Conservation (phyloP, 1,140 invertebrate genomes). For the Argopecten irradians region DNA sequence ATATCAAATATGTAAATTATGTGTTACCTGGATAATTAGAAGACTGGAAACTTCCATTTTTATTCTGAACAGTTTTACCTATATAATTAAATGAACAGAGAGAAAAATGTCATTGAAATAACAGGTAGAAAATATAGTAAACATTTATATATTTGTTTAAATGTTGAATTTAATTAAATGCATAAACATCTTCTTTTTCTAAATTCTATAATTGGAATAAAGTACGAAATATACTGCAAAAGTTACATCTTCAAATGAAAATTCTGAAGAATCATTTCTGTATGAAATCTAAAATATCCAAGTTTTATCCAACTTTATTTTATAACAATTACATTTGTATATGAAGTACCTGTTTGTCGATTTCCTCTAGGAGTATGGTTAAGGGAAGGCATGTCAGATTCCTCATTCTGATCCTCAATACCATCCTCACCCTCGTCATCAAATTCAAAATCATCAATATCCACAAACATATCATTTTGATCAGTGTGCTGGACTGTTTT, state of each 20-base stretch:
- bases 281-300: too few species aligned
- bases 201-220: too few species aligned
- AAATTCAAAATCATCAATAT: constrained; percentile 52
- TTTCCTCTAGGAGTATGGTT: not conserved
- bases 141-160: too few species aligned
- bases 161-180: too few species aligned
- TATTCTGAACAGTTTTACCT: not conserved
- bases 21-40: not conserved
- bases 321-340: too few species aligned
- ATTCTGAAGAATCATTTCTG: too few species aligned
- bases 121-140: too few species aligned
- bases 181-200: too few species aligned
- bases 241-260: too few species aligned
- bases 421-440: constrained; percentile 56
- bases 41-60: not conserved
- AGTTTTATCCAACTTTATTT: too few species aligned
- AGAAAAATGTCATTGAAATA: not conserved
- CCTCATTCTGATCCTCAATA: constrained; percentile 32
- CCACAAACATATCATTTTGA: not conserved
- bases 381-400: not conserved
- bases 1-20: too few species aligned
- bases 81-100: not conserved
- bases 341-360: not conserved
- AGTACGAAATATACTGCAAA: too few species aligned
- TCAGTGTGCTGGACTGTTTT: not conserved